These are phyloP conservation scores for Hyaena hyaena DNA, from an alignment of 2,113 vertebrate species.

Conservation along the genomic window DNA sequence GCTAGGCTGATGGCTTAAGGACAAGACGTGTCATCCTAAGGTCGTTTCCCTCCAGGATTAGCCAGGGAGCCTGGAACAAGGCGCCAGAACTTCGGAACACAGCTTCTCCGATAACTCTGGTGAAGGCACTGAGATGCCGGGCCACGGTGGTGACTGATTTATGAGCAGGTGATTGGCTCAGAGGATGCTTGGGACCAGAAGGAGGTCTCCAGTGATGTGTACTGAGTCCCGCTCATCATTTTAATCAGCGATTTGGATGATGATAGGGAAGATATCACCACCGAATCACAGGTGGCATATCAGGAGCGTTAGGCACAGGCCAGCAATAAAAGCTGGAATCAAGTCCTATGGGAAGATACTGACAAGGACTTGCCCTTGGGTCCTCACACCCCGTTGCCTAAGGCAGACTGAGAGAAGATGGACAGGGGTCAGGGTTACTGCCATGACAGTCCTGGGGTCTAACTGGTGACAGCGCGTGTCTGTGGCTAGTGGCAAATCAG, in stretches of 20 bases:
- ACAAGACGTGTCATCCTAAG: not conserved
- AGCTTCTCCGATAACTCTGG: not conserved
- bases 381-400: not conserved
- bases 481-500: not conserved
- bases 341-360: not conserved
- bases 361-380: not conserved
- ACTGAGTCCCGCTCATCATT: not conserved
- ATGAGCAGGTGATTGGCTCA: accelerated
- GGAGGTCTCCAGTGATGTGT: not conserved
- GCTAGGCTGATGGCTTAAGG: not conserved
- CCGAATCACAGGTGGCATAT: not conserved
- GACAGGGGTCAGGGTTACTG: not conserved
- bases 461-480: not conserved
- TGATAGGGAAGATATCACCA: accelerated
- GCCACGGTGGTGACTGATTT: accelerated
- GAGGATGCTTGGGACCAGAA: not conserved
- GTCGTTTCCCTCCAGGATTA: not conserved
- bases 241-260: not conserved
- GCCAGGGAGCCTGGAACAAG: not conserved
- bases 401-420: not conserved
- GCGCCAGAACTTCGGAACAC: not conserved
- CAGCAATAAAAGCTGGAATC: not conserved
- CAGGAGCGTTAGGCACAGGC: not conserved
- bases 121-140: not conserved
- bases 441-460: not conserved